These are phyloP conservation scores for Latrodectus elegans DNA, from an alignment of 2,888 invertebrate genomes.

Conservation along the genomic window DNA sequence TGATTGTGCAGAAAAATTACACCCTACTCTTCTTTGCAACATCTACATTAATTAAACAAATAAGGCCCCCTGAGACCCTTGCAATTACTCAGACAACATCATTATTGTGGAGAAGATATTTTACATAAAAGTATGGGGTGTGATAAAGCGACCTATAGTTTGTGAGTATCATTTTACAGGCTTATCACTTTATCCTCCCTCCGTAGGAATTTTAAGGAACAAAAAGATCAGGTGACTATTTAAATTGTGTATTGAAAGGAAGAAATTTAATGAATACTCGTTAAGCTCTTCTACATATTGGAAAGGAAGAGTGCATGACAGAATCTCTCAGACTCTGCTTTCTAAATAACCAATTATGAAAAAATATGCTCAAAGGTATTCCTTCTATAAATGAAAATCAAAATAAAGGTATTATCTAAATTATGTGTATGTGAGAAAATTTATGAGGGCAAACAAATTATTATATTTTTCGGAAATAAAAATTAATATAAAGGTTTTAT, in stretches of 20 bases:
- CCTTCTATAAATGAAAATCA: no score
- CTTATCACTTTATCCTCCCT: conserved; percentile 31
- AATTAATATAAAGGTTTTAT: no score
- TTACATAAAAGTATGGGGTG: conserved; percentile 39
- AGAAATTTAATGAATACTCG: conserved; percentile 47
- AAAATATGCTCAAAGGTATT: conserved; percentile 8
- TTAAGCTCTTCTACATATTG: conserved; percentile 49
- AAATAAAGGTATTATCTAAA: no score
- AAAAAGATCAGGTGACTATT: conserved; percentile 48
- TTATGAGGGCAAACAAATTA: no score
- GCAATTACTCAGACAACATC: conserved; percentile 41
- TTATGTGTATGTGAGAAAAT: no score
- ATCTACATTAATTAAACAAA: conserved; percentile 68
- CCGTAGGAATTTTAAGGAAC: conserved; percentile 28
- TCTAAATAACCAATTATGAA: conserved; percentile 59
- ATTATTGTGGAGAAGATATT: conserved; percentile 60
- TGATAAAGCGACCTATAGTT: conserved; percentile 23
- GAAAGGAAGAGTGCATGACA: conserved; percentile 29
- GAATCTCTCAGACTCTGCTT: conserved; percentile 40
- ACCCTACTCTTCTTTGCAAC: conserved; percentile 48
- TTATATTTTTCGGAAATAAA: no score
- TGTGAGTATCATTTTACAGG: conserved; percentile 52
- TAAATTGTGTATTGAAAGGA: conserved; percentile 45
- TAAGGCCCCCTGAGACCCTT: conserved; percentile 46
- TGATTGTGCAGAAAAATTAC: conserved; percentile 54